A percentile compares a stretch with the other conserved stretches of the same genome.
phyloP scores from a whole-genome alignment of 2,797 vertebrate genomes.

The Propithecus perrieri region DNA sequence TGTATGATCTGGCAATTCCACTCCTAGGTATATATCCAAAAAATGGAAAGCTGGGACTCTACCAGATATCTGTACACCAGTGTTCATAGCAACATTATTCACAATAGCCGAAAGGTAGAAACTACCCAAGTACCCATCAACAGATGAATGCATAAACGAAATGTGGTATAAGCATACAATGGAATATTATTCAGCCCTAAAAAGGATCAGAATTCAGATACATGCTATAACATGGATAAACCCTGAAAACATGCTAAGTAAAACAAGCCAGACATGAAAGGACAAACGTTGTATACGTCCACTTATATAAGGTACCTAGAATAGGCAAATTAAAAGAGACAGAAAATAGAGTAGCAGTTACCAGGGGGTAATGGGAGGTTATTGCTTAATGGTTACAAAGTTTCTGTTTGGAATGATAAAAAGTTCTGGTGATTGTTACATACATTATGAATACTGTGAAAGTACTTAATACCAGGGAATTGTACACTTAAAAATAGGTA shows the following conservation, averaged over 20 bases:
- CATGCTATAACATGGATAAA: not conserved
- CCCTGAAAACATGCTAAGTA: not conserved
- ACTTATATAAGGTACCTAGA: not conserved
- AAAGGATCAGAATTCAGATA: not conserved
- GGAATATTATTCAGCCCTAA: not conserved
- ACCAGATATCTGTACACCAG: not conserved
- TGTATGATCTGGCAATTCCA: not conserved
- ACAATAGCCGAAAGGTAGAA: not conserved
- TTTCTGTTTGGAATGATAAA: conserved; percentile 19
- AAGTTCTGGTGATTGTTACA: not conserved
- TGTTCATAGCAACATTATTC: not conserved
- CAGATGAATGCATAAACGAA: not conserved
- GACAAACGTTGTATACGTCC: not conserved
- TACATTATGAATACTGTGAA: not conserved
- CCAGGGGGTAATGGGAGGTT: not conserved
- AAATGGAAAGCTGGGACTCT: not conserved
- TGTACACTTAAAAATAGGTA: not conserved
- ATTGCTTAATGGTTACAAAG: not conserved
- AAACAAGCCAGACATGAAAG: not conserved
- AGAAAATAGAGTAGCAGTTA: not conserved
- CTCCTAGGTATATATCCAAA: not conserved
- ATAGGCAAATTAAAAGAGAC: not conserved
- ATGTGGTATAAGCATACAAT: not conserved
- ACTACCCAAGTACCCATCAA: not conserved
- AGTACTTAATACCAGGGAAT: not conserved